Evolutionary conservation across 2,888 invertebrate species (phyloP).

Genomic region (Cephus runcator): DNA sequence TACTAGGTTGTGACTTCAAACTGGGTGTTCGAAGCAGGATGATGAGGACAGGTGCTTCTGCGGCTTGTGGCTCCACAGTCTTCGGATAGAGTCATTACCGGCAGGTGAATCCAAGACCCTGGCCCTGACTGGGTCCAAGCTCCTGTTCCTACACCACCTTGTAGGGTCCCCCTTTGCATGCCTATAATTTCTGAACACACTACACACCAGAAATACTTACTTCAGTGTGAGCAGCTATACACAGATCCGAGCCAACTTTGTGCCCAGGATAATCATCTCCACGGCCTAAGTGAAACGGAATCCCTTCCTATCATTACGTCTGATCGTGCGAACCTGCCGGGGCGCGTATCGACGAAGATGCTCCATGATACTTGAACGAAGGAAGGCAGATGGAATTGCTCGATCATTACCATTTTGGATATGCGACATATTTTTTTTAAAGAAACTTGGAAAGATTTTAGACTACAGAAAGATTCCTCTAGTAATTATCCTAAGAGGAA

Average conservation of each 20-base stretch:
- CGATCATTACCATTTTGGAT: too few species aligned
- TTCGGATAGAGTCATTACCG: slow-evolving; percentile 49
- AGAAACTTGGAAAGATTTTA: too few species aligned
- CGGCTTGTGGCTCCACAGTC: neutral
- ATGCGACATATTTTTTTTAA: too few species aligned
- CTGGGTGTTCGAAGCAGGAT: slow-evolving; percentile 12
- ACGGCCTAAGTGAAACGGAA: neutral
- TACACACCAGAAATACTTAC: neutral
- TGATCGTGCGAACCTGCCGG: neutral
- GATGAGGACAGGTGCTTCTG: slow-evolving; percentile 39
- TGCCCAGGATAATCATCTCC: neutral
- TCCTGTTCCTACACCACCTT: slow-evolving; percentile 4
- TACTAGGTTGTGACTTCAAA: neutral
- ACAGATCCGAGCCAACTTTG: neutral
- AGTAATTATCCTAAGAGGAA: too few species aligned
- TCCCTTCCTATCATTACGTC: slow-evolving; percentile 1
- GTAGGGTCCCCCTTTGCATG: slow-evolving; percentile 1
- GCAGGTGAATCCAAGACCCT: slow-evolving; percentile 44
- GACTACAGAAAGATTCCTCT: too few species aligned
- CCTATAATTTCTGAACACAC: slow-evolving; percentile 7
- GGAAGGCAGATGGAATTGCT: too few species aligned
- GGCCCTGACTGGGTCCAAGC: slow-evolving; percentile 30
- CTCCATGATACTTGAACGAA: too few species aligned
- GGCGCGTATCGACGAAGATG: neutral
- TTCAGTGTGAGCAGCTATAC: too few species aligned